A percentile compares a stretch with the other conserved stretches of the same genome.
phyloP scores from a whole-genome alignment of 2,797 vertebrate genomes.

The Peromyscus eremicus region DNA sequence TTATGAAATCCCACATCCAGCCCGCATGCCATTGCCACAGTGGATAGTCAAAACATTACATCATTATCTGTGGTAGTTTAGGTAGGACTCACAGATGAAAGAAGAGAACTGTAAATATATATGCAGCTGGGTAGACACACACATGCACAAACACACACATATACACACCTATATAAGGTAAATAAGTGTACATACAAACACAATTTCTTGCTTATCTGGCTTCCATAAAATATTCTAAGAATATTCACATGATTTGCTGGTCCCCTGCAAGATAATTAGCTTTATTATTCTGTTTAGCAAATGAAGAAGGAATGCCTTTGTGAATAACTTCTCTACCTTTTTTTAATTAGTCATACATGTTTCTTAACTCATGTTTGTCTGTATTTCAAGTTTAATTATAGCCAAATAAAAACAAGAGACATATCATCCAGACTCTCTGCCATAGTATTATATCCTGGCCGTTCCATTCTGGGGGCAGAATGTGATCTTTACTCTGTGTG shows the following conservation, averaged over 20 bases:
- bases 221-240: not conserved
- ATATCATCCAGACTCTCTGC: not conserved
- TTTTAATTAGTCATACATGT: not conserved
- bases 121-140: not conserved
- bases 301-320: not conserved
- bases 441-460: not conserved
- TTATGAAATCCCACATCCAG: not conserved
- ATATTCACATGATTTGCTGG: not conserved
- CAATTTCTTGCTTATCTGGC: not conserved
- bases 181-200: not conserved
- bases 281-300: conserved; percentile 1
- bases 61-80: not conserved
- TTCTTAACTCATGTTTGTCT: not conserved
- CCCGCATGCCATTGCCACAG: not conserved
- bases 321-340: not conserved
- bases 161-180: not conserved
- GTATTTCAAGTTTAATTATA: not conserved
- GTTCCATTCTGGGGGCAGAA: not conserved
- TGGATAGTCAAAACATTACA: not conserved
- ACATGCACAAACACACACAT: fast-evolving
- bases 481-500: not conserved
- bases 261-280: not conserved
- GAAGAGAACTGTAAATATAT: not conserved
- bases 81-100: not conserved
- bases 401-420: not conserved